Evolutionary conservation across 2,113 vertebrate genomes (phyloP).

Genomic region (Plestiodon gilberti): DNA sequence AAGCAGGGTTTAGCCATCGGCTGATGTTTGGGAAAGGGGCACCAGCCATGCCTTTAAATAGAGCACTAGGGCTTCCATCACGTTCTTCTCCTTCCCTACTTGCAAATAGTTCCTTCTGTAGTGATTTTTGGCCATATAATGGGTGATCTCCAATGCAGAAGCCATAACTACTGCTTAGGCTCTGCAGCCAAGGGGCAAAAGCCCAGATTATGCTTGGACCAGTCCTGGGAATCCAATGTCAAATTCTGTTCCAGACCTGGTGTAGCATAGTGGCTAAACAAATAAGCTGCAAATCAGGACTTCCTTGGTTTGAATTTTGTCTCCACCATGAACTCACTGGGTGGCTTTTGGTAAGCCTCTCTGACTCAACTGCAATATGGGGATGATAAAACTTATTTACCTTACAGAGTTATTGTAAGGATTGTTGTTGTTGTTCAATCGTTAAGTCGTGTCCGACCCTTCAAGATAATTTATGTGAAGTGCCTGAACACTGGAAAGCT

Average conservation of each 20-base stretch:
- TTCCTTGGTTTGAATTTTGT: no score
- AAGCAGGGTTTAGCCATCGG: neutral
- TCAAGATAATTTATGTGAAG: no score
- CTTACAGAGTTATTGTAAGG: no score
- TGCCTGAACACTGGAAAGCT: no score
- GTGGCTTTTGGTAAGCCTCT: no score
- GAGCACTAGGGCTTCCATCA: neutral
- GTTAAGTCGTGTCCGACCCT: no score
- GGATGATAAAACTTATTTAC: no score
- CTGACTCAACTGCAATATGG: no score
- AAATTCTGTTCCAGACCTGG: neutral
- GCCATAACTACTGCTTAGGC: neutral
- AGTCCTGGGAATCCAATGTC: neutral
- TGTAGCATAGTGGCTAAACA: no score
- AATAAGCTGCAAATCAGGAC: no score
- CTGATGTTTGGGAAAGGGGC: neutral
- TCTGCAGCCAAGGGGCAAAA: neutral
- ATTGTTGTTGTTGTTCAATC: no score
- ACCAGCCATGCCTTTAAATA: neutral
- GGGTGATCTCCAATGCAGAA: neutral
- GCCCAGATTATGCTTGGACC: neutral
- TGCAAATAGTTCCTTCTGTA: neutral
- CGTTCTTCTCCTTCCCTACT: neutral
- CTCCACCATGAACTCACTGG: no score
- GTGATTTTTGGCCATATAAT: neutral